Base-by-base conservation (phyloP, 2,797 vertebrate genomes). In the Hipposideros larvatus region DNA sequence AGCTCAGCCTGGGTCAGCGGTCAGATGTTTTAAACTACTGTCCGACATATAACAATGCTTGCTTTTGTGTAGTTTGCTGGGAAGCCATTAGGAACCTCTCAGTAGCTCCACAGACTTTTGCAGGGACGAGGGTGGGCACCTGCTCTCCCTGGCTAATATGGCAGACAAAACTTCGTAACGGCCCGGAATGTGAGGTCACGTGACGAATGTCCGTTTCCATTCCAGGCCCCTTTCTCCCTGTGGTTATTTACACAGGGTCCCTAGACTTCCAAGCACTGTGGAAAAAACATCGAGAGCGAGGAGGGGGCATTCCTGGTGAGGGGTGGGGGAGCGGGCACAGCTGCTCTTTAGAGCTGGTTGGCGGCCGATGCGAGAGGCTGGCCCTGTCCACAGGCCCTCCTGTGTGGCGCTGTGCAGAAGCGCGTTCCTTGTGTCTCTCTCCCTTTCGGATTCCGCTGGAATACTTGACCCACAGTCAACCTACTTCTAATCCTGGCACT, bases 391-490 rank as follows among this genome's bases (percentile, higher is more conserved):
- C 34, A 7, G 9, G 43, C 43, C 74, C 70, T 46, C 77, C 91
- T 55, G 78, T 90, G 73, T 11, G 22, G 74, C 34, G 5, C 48
- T 74, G 18, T 46, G 41, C 78, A 95, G 88, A 4, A 95, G 84
- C 84, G 70, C 78, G 5, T n/a, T 94, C 89, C 61, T 65, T 83
- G 2, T 14, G 70, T 65, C 66, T 96, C 94, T 83, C 90, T 83
- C 84, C 57, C 79, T 94, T 79, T 28, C 41, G 88, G 95, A 95
- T 59, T 68, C 94, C 84, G 34, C 88, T 93, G 46, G 26, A 97
- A 97, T 97, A 85, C 94, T 92, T 97, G 97, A 98, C 98, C 97
- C 96, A 93, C 96, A 92, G 95, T 96, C 97, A 95, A 80, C 61
- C 91, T 91, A 74, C 93, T 97, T 97, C 95, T 91, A 93, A 73